A percentile compares a stretch with the other conserved stretches of the same genome.
phyloP scores from a whole-genome alignment of 2,113 vertebrate genomes.

The Pedionomus torquatus region DNA sequence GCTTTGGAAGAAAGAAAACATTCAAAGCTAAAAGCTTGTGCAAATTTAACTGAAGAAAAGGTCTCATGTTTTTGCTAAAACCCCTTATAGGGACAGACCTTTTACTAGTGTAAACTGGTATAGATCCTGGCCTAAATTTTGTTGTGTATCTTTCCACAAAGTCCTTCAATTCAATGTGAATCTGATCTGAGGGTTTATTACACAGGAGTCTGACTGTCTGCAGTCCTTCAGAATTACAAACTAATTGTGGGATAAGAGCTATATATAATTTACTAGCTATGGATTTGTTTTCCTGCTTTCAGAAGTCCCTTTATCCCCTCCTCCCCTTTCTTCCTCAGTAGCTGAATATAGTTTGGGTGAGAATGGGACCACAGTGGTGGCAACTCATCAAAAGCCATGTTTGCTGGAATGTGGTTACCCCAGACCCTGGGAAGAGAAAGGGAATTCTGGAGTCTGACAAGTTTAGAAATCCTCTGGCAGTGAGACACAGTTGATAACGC shows the following conservation, averaged over 20 bases:
- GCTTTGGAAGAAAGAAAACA: neutral
- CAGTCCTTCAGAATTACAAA: constrained; percentile 66
- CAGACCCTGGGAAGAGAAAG: neutral
- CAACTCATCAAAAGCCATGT: neutral
- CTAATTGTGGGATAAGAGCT: constrained; percentile 59
- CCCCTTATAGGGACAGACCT: neutral
- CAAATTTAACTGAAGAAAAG: neutral
- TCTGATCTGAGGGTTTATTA: constrained; percentile 59
- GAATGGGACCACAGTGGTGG: neutral
- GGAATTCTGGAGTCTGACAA: neutral
- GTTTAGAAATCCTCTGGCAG: neutral
- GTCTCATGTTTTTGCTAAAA: neutral
- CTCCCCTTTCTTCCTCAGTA: neutral
- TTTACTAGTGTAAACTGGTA: constrained; percentile 34
- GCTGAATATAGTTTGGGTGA: neutral
- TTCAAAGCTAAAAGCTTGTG: neutral
- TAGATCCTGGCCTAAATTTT: constrained; percentile 24
- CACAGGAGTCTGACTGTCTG: constrained; percentile 65
- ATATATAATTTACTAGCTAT: constrained; percentile 64
- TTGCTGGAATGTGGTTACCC: neutral
- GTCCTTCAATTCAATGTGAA: constrained; percentile 67
- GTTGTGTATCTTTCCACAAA: constrained; percentile 43
- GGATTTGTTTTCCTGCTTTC: constrained; percentile 67
- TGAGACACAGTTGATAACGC: neutral
- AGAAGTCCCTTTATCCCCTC: neutral